A percentile compares a stretch with the other conserved stretches of the same genome.
Evolutionary conservation across 1,140 invertebrate species (phyloP).

Genomic region (Drosophila rhopaloa): DNA sequence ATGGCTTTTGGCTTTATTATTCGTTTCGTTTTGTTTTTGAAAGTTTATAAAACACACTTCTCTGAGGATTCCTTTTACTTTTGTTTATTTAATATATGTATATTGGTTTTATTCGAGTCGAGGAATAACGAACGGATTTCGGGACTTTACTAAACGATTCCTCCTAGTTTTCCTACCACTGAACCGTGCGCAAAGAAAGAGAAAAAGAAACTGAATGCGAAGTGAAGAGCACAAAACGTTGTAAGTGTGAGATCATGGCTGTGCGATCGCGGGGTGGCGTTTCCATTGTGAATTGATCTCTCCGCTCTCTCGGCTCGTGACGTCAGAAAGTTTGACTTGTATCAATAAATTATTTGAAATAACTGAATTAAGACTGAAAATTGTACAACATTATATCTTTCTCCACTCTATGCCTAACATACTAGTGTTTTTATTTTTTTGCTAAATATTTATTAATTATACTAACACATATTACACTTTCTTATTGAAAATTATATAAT

Average conservation of each 20-base stretch:
- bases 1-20: slow-evolving; percentile 29
- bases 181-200: slow-evolving; percentile 75
- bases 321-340: slow-evolving; percentile 6
- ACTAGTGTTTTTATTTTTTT: not conserved
- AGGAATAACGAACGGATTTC: slow-evolving; percentile 70
- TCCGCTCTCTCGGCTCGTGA: slow-evolving; percentile 7
- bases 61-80: slow-evolving; percentile 58
- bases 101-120: slow-evolving; percentile 63
- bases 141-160: slow-evolving; percentile 67
- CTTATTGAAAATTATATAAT: not conserved
- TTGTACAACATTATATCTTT: rapidly evolving
- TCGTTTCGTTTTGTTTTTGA: slow-evolving; percentile 43
- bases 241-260: slow-evolving; percentile 49
- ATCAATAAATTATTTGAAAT: too few species aligned
- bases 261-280: slow-evolving; percentile 3
- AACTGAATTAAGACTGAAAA: too few species aligned
- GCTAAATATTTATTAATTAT: not conserved
- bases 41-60: slow-evolving; percentile 55
- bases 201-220: slow-evolving; percentile 79
- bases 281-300: not conserved
- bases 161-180: slow-evolving; percentile 64
- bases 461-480: not conserved
- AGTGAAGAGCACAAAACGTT: slow-evolving; percentile 51
- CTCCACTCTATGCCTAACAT: not conserved
- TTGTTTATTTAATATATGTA: slow-evolving; percentile 41